phyloP scores from a whole-genome alignment of 2,888 invertebrate species.

The Sarcophaga carnaria region DNA sequence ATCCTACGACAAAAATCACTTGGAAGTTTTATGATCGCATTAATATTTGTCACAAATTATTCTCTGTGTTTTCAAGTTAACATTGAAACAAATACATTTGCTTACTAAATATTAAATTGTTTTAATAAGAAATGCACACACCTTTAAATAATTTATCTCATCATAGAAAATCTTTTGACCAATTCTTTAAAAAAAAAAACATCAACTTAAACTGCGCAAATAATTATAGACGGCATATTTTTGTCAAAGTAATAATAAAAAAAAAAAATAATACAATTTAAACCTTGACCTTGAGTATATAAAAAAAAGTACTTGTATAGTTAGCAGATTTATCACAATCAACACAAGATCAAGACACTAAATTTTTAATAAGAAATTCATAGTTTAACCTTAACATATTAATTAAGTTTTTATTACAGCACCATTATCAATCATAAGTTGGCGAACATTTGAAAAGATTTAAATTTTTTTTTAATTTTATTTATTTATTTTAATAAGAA shows the following conservation, averaged over 20 bases:
- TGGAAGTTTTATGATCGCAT: too few relatives aligned
- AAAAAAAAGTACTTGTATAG: background rate
- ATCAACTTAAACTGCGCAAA: background rate
- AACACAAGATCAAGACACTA: background rate
- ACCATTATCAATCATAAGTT: background rate
- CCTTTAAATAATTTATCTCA: background rate
- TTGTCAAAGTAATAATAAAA: background rate
- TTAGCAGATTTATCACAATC: background rate
- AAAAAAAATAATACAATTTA: background rate
- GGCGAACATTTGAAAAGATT: background rate
- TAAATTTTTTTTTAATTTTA: too few relatives aligned
- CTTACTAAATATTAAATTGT: too few relatives aligned
- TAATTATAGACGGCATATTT: background rate
- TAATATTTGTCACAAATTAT: too few relatives aligned
- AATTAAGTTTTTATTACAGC: background rate
- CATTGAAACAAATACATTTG: too few relatives aligned
- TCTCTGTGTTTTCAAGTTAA: too few relatives aligned
- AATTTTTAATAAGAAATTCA: conserved; percentile 26
- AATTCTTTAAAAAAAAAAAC: too few relatives aligned
- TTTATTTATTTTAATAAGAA: background rate
- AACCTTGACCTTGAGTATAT: conserved; percentile 5
- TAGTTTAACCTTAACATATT: conserved; percentile 17
- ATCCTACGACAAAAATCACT: too few relatives aligned
- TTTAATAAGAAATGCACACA: too few relatives aligned
- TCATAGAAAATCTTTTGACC: background rate